Percentiles rank a stretch among this genome's conserved stretches.
Conservation (phyloP, 1,140 invertebrate genomes). For the Zelostemma sp. region DNA sequence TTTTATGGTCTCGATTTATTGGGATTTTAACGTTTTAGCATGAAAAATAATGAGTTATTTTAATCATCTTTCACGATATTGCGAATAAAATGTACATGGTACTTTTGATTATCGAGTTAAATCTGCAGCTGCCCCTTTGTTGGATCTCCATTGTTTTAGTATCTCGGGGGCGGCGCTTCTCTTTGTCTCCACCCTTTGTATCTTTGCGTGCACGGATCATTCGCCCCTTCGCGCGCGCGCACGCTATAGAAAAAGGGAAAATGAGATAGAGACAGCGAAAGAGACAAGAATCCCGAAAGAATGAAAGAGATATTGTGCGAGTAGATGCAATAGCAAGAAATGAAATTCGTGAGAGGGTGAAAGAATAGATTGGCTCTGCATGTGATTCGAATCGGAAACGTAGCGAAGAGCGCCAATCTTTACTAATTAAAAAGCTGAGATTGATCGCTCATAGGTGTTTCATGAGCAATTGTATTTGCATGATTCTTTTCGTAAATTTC, state of each 20-base stretch:
- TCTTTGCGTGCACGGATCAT: constrained; percentile 60
- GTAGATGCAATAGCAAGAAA: constrained; percentile 3
- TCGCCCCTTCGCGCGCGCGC: constrained; percentile 56
- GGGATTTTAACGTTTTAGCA: no score
- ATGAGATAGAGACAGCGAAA: constrained; percentile 28
- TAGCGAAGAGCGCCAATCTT: no score
- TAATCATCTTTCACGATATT: no score
- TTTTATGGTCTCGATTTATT: no score
- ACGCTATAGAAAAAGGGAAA: constrained; percentile 42
- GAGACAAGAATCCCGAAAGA: constrained; percentile 25
- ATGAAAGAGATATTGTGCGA: constrained; percentile 20
- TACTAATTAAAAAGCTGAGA: no score
- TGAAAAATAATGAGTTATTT: no score
- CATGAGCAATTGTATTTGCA: no score
- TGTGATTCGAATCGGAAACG: no score
- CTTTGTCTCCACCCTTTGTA: constrained; percentile 70
- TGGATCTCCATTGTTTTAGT: constrained; percentile 67
- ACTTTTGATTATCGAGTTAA: constrained; percentile 60
- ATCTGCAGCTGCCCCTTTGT: constrained; percentile 63
- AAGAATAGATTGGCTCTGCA: not conserved
- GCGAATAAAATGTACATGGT: no score
- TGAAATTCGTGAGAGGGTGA: constrained; percentile 5
- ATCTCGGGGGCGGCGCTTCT: constrained; percentile 68
- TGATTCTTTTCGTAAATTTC: no score
- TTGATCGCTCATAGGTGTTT: no score